Percentiles rank a stretch among this genome's conserved stretches.
These are phyloP conservation scores for Keiferia lycopersicella DNA, from an alignment of 2,888 invertebrate genomes.

Conservation along the genomic window DNA sequence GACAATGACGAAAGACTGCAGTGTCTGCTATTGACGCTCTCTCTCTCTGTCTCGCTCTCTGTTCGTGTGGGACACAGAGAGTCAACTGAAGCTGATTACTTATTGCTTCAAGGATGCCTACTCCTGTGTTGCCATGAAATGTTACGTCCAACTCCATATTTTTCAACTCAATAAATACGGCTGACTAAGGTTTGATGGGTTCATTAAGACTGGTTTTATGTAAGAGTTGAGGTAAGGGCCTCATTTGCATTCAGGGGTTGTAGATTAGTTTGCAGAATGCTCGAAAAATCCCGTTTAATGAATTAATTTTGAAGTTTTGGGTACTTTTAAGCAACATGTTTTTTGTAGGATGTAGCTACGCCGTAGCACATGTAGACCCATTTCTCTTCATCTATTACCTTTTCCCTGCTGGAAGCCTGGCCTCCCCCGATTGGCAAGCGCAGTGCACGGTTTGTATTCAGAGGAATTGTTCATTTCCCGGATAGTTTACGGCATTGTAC, in stretches of 20 bases:
- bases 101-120: slow-evolving; percentile 95
- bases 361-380: no score
- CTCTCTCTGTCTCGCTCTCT: no score
- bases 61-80: no score
- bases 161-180: slow-evolving; percentile 93
- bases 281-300: neutral
- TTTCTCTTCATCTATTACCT: no score
- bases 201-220: no score
- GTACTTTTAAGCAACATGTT: neutral
- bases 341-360: neutral
- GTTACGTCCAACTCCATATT: slow-evolving; percentile 93
- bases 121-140: slow-evolving; percentile 96
- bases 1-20: slow-evolving; percentile 93
- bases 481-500: no score
- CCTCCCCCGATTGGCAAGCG: no score
- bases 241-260: slow-evolving; percentile 24
- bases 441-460: no score
- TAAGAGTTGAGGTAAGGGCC: slow-evolving; percentile 32
- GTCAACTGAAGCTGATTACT: slow-evolving; percentile 89
- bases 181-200: slow-evolving; percentile 78
- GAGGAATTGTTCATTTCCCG: no score
- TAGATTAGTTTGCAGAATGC: slow-evolving; percentile 15
- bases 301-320: neutral
- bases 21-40: slow-evolving; percentile 93
- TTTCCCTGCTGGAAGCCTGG: no score